phyloP scores from a whole-genome alignment of 2,113 vertebrate species.

The Dolichallabes microphthalmus region DNA sequence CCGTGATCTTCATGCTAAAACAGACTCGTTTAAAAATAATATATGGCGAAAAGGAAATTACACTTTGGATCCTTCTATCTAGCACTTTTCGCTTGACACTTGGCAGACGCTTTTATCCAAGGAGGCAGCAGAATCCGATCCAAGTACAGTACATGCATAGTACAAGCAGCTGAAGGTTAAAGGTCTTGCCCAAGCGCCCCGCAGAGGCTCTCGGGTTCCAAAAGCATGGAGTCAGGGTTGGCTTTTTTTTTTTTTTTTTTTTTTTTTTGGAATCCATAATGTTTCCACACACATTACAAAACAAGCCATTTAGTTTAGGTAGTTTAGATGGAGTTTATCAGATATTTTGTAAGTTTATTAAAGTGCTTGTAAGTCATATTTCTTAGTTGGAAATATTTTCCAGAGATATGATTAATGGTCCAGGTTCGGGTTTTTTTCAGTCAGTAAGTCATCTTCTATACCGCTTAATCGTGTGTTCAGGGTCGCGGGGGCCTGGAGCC shows the following conservation, averaged over 20 bases:
- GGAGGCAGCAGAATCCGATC: not conserved
- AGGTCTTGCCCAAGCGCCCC: not conserved
- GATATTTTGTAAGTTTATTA: no score
- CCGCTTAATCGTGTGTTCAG: no score
- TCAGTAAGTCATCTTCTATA: no score
- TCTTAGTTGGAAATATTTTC: no score
- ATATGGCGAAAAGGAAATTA: not conserved
- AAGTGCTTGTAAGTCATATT: not conserved
- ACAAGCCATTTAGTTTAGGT: not conserved
- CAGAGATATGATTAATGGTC: no score
- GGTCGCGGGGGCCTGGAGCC: no score
- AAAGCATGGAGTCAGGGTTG: not conserved
- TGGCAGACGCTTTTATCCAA: not conserved
- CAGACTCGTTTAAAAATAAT: constrained; percentile 2
- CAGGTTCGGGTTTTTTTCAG: no score
- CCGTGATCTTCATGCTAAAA: not conserved
- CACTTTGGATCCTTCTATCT: not conserved
- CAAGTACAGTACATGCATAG: not conserved
- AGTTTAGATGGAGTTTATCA: not conserved
- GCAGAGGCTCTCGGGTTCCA: constrained; percentile 1
- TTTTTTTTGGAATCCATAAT: not conserved
- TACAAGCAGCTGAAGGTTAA: constrained; percentile 13
- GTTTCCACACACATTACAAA: not conserved
- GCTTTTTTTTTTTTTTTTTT: not conserved
- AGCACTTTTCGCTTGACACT: no score